Conservation (phyloP, 2,113 vertebrate species). For the Pholis gunnellus region DNA sequence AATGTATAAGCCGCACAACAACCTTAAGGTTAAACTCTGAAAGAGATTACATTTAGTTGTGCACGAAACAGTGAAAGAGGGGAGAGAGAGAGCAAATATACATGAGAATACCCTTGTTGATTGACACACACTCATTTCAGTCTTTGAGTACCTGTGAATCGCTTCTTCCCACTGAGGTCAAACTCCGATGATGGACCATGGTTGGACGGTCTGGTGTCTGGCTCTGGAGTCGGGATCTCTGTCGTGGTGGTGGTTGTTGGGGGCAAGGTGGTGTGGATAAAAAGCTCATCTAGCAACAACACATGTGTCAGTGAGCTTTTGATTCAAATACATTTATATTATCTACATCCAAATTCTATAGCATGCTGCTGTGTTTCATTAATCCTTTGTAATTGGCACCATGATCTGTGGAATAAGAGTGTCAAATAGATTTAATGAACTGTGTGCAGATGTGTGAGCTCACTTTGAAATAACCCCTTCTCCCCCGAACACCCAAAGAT, state of each 20-base stretch:
- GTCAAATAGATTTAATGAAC: conserved; percentile 47
- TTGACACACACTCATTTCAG: not conserved
- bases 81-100: not conserved
- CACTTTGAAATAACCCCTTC: conserved; percentile 34
- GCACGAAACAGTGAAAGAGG: not conserved
- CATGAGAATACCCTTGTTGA: not conserved
- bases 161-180: conserved; percentile 91
- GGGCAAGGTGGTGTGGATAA: conserved; percentile 83
- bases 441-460: conserved; percentile 58
- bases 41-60: not conserved
- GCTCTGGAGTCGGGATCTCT: conserved; percentile 46
- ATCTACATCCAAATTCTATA: conserved; percentile 23
- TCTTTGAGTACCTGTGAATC: conserved; percentile 90
- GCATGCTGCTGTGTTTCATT: conserved; percentile 29
- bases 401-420: conserved; percentile 32
- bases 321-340: conserved; percentile 16
- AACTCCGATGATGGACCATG: conserved; percentile 87
- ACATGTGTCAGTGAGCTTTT: conserved; percentile 57
- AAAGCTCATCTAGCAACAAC: conserved; percentile 74
- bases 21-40: not conserved
- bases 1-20: not conserved
- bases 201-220: conserved; percentile 76
- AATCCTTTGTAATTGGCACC: conserved; percentile 37
- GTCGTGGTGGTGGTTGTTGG: conserved; percentile 62
- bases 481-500: conserved; percentile 15